Evolutionary conservation across 2,888 invertebrate genomes (phyloP), one percentile per base, ranked within the genome.

Genomic region (Copidosoma aretas): DNA sequence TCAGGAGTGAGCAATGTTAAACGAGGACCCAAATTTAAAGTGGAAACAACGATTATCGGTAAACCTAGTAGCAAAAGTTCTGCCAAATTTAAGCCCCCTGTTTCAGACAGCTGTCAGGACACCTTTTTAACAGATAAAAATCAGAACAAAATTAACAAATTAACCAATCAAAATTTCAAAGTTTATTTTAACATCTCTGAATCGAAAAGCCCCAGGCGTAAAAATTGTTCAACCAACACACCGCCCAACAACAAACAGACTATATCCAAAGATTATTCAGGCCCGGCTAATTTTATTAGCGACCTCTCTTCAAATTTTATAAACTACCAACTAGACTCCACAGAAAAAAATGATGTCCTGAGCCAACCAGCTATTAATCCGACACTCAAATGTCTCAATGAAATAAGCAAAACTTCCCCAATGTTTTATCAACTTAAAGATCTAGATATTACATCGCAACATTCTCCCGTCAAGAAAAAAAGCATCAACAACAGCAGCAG

Each of bases 251-350:
- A 77, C 63, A 19, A 71, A 8, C 15, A 73, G 5, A 78, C 75
- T 25, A 64, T 56, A 14, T 57, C 74, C 12, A 78, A 77, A 62
- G 76, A 77, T 67, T 79, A 76, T 43, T 51, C 56, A 56, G 24
- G 64, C 5, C 15, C 72, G 5, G 79, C 76, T 60, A 79, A 77
- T 59, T 75, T 71, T n/a, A n/a, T 25, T 1, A 69, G 66, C 12
- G 77, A 78, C 1, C 62, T 77, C 8, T 73, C 76, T 59, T 57
- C 75, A 0, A 76, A 71, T 62, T 70, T 75, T 46, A 79, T 77
- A 57, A 78, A 70, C 60, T 77, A 75, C 67, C 76, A 74, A 17
- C 22, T 70, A 0, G 72, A 46, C 43, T 46, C 62, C 5, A 46
- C 41, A 32, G 53, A 52, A 4, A 71, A 56, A 41, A 60, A 61